Evolutionary conservation across 2,113 vertebrate species (phyloP).

Genomic region (Pandion haliaetus): DNA sequence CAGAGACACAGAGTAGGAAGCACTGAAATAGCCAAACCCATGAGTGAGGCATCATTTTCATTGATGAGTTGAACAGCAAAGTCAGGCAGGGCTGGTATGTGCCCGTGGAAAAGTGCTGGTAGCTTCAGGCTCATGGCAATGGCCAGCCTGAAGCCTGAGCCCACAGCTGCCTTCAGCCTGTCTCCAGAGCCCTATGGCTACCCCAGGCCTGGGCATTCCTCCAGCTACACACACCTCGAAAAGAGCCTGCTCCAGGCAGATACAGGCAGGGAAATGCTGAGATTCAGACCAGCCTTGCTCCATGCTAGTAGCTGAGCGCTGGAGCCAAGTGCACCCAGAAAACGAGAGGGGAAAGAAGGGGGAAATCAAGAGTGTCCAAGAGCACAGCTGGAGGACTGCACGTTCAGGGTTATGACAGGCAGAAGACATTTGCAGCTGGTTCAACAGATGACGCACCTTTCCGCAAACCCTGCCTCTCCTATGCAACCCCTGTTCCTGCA

Average conservation of each 20-base stretch:
- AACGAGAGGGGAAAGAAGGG: background rate
- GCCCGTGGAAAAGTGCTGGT: accelerated
- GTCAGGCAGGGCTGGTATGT: background rate
- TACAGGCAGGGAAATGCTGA: background rate
- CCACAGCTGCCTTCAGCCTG: background rate
- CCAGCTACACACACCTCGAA: background rate
- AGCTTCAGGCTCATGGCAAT: background rate
- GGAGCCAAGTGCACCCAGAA: background rate
- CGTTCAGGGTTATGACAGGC: background rate
- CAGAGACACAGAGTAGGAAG: background rate
- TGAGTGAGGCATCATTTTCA: background rate
- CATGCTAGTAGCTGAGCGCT: background rate
- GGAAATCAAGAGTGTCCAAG: background rate
- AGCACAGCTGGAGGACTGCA: background rate
- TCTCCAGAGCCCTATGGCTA: background rate
- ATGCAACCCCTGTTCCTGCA: background rate
- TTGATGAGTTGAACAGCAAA: background rate
- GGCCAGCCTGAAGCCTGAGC: background rate
- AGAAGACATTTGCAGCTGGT: background rate
- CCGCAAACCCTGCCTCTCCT: background rate
- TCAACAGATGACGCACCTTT: background rate
- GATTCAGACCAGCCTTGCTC: background rate
- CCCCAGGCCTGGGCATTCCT: background rate
- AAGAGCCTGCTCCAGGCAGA: background rate
- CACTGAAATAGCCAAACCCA: background rate